Base-by-base conservation (phyloP, 2,797 vertebrate genomes). In the Sphenopsis melanotis region DNA sequence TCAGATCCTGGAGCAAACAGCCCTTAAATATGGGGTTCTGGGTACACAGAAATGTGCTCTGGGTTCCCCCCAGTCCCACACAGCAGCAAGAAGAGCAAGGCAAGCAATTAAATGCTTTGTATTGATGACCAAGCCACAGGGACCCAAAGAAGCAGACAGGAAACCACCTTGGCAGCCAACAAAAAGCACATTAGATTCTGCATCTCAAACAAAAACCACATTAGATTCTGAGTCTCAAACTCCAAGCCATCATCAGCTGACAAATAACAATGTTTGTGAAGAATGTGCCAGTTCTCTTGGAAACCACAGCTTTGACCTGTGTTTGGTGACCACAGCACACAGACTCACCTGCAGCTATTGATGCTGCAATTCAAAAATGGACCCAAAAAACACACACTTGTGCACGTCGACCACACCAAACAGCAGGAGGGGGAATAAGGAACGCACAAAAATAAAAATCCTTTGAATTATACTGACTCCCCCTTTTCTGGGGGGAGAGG, bases 41-140 rank as follows among this genome's bases (percentile, higher is more conserved):
- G 24, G 7, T 0, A 41, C 15, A 29, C 2, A 78, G 57, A 26
- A 18, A 29, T 1, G n/a, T 6, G 7, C 9, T 29, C n/a, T 37
- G 16, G 14, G 36, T 1, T 72, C 23, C 20, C 47, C 44, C 53
- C 53, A 24, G 12, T 8, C 9, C 16, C 68, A 10, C 9, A 55
- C 3, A 15, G 52, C 68, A 72, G 20, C 22, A 16, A 7, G 9
- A 29, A 30, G 4, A 46, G 44, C 11, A 29, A 80, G 6, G 24
- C 12, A 46, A 49, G 47, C 19, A 50, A 39, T 7, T 14, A 50
- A 66, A 46, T 3, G 2, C 3, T 34, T 39, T 19, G 2, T 3
- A 5, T 1, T 47, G 42, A 60, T 1, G 1, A 53, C 23, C 12
- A 39, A 71, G 16, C 36, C 76, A n/a, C 34, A 42, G 23, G 52